phyloP scores from a whole-genome alignment of 2,888 invertebrate genomes.

The Pegoplata infirma region DNA sequence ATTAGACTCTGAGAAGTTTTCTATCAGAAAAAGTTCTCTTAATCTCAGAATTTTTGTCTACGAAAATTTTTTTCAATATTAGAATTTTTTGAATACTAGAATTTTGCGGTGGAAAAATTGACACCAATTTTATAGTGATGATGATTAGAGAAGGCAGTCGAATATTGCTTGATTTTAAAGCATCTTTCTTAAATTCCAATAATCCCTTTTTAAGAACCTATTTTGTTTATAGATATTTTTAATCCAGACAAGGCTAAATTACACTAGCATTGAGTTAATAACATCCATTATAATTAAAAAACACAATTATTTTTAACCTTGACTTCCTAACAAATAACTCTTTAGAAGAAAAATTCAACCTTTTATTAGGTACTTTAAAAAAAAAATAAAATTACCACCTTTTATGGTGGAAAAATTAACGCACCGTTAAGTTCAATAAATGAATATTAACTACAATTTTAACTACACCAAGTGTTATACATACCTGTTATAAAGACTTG shows the following conservation, averaged over 20 bases:
- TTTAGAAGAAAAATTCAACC: slow-evolving; percentile 14
- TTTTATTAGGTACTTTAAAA: slow-evolving; percentile 39
- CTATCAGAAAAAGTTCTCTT: too few species aligned
- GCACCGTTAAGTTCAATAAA: slow-evolving; percentile 52
- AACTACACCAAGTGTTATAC: slow-evolving; percentile 15
- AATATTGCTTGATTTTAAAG: too few species aligned
- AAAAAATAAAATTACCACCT: slow-evolving; percentile 44
- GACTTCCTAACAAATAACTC: slow-evolving; percentile 1
- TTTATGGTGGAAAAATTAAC: slow-evolving; percentile 46
- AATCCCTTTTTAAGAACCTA: too few species aligned
- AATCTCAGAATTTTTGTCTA: too few species aligned
- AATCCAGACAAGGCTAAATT: not conserved
- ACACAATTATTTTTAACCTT: slow-evolving; percentile 47
- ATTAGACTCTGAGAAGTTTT: too few species aligned
- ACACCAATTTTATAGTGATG: too few species aligned
- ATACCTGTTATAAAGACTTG: not conserved
- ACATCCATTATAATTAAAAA: slow-evolving; percentile 9
- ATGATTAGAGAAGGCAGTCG: too few species aligned
- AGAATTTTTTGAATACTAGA: too few species aligned
- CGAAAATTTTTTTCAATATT: too few species aligned
- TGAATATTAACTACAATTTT: slow-evolving; percentile 34
- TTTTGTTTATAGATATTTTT: too few species aligned
- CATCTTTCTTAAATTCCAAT: too few species aligned
- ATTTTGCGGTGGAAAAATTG: too few species aligned
- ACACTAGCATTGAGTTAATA: not conserved